Base-by-base conservation (phyloP, 1,140 invertebrate genomes). In the Tetramorium simillimum region DNA sequence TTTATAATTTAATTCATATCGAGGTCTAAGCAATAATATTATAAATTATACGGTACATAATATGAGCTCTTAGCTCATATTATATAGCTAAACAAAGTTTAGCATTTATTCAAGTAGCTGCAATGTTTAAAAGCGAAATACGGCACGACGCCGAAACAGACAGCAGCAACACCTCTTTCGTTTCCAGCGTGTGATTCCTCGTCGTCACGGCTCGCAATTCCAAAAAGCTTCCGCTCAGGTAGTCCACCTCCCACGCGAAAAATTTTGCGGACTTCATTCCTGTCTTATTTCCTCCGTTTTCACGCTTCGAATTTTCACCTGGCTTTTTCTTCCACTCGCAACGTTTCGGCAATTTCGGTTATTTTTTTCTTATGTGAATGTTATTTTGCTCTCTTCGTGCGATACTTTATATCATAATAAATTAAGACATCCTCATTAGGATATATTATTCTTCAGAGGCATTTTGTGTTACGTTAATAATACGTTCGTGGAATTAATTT, bases 171-270 rank as follows among this genome's bases (percentile, higher is more conserved):
- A 67, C 6, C 73, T 49, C 81, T 49, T 65, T 62, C 73, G 75
- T 86, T 86, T 60, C 14, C 21, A 70, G 21, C 28, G 28, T n/a
- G 76, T 70, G 82, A 81, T 88, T 80, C 18, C 70, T 76, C 80
- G 86, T 87, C 70, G 86, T 86, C 87, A 81, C 62, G 76, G 62
- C n/a, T 63, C 53, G 70, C 84, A 76, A 89, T 86, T 82, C 49
- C 62, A 73, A 76, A 73, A 82, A 86, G 56, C 80, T 80, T 86
- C 53, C 60, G 53, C 53, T 24, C 16, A 46, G 78, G 28, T 75
- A 69, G 84, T 67, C 53, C 73, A 51, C 70, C 70, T 56, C 53
- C 43, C 4, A 43, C 43, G 28, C 51, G 62, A 76, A 56, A 85
- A 67, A 88, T 76, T 86, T 51, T 76, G 46, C 33, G 56, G 9